Evolutionary conservation across 2,113 vertebrate species (phyloP).

Genomic region (Cyrtonyx montezumae): DNA sequence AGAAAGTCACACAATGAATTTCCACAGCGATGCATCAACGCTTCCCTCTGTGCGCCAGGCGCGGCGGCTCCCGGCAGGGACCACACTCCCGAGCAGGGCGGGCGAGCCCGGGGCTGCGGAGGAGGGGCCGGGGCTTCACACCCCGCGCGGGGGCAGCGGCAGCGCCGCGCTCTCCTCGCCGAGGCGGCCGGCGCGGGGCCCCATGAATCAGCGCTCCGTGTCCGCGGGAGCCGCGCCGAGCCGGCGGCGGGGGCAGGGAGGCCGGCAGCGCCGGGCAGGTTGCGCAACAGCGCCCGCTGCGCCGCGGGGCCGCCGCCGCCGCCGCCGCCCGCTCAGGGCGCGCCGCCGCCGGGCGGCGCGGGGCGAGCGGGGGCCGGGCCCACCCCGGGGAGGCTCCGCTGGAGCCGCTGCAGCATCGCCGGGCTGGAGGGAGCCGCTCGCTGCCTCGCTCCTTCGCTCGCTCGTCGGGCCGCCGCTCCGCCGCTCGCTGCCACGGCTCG

Average conservation of each 20-base stretch:
- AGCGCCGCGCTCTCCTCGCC: constrained; percentile 61
- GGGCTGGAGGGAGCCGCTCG: not conserved
- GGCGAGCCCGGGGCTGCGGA: constrained; percentile 60
- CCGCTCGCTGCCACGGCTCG: not conserved
- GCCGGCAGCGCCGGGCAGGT: not conserved
- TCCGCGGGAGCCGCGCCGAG: constrained; percentile 68
- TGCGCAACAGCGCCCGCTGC: constrained; percentile 66
- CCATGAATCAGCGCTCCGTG: constrained; percentile 80
- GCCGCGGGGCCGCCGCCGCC: not conserved
- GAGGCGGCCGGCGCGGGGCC: constrained; percentile 62
- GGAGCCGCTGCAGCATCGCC: not conserved
- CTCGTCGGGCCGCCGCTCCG: not conserved
- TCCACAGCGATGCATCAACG: constrained; percentile 81
- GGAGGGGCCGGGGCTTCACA: constrained; percentile 58
- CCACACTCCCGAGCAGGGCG: constrained; percentile 70
- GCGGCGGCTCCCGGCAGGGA: constrained; percentile 72
- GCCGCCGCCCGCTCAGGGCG: not conserved
- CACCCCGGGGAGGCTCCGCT: not conserved
- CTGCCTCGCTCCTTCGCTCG: not conserved
- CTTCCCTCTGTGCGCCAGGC: constrained; percentile 72
- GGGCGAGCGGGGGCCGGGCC: constrained; percentile 28
- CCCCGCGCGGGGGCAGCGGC: constrained; percentile 42
- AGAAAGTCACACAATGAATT: constrained; percentile 80
- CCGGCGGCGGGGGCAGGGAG: constrained; percentile 27
- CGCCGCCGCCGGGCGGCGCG: constrained; percentile 25